Percentiles rank a stretch among this genome's conserved stretches.
Evolutionary conservation across 2,113 vertebrate genomes (phyloP).

Genomic region (Proterorhinus semilunaris): DNA sequence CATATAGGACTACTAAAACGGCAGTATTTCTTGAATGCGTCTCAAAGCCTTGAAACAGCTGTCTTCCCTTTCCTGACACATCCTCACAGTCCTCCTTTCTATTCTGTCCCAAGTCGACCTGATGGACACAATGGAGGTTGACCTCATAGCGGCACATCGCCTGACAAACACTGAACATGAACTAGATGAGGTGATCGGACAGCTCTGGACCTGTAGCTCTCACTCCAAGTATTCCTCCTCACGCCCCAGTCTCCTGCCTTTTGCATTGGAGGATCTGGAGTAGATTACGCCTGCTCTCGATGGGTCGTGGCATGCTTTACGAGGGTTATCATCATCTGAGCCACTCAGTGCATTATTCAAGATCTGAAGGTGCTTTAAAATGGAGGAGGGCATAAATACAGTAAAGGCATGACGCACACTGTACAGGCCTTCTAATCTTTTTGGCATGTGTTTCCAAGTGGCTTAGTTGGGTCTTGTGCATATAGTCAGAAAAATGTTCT

Average conservation of each 20-base stretch:
- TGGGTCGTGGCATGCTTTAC: slow-evolving; percentile 37
- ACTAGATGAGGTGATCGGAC: slow-evolving; percentile 62
- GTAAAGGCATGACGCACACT: slow-evolving; percentile 5
- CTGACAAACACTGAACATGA: slow-evolving; percentile 16
- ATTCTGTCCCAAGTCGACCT: slow-evolving; percentile 35
- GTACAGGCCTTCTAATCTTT: neutral
- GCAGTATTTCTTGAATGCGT: neutral
- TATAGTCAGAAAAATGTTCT: neutral
- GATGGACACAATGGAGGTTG: slow-evolving; percentile 24
- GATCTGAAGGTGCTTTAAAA: slow-evolving; percentile 29
- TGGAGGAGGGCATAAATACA: slow-evolving; percentile 33
- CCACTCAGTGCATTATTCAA: slow-evolving; percentile 38
- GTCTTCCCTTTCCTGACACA: slow-evolving; percentile 24
- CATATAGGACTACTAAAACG: neutral
- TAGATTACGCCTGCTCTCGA: slow-evolving; percentile 51
- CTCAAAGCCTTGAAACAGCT: slow-evolving; percentile 41
- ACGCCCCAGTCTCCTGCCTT: slow-evolving; percentile 36
- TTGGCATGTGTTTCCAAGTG: slow-evolving; percentile 6
- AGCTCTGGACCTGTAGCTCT: slow-evolving; percentile 39
- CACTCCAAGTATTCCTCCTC: slow-evolving; percentile 33
- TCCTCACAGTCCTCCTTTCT: slow-evolving; percentile 39
- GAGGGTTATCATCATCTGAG: slow-evolving; percentile 24
- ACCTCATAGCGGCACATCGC: slow-evolving; percentile 31
- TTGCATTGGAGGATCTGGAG: slow-evolving; percentile 61
- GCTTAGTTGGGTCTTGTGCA: neutral